These are phyloP conservation scores for Holocentrus rufus DNA, from an alignment of 2,797 vertebrate genomes.

Conservation along the genomic window DNA sequence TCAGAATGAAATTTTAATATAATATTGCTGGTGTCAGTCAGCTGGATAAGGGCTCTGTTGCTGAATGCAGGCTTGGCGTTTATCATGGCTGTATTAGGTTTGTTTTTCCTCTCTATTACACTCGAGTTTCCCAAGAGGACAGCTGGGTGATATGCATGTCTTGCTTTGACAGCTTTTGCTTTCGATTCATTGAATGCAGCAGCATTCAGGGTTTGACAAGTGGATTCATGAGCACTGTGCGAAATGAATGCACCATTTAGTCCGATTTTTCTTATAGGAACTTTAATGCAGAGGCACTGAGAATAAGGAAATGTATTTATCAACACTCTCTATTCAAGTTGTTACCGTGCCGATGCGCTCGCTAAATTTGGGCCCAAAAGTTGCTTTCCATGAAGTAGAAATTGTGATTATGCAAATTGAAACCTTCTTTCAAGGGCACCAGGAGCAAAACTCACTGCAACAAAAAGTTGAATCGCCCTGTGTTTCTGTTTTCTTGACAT, in stretches of 20 bases:
- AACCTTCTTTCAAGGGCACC: slow-evolving; percentile 27
- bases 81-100: slow-evolving; percentile 45
- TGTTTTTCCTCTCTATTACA: slow-evolving; percentile 56
- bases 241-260: slow-evolving; percentile 38
- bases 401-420: slow-evolving; percentile 29
- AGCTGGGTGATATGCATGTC: slow-evolving; percentile 52
- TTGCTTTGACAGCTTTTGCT: slow-evolving; percentile 55
- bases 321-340: neutral
- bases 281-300: slow-evolving; percentile 27
- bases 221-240: slow-evolving; percentile 21
- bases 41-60: slow-evolving; percentile 46
- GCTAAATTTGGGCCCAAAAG: neutral
- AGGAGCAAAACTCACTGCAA: slow-evolving; percentile 13
- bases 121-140: slow-evolving; percentile 49
- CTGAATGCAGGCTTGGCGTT: slow-evolving; percentile 39
- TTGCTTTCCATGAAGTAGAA: slow-evolving; percentile 39
- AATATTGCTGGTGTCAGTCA: slow-evolving; percentile 47
- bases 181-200: slow-evolving; percentile 52
- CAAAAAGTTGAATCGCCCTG: slow-evolving; percentile 13
- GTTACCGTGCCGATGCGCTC: neutral
- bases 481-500: slow-evolving; percentile 41
- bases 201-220: slow-evolving; percentile 44
- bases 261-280: slow-evolving; percentile 35
- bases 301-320: slow-evolving; percentile 3
- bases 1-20: slow-evolving; percentile 44